Percentiles rank a stretch among this genome's conserved stretches.
These are phyloP conservation scores for Triops longicaudatus DNA, from an alignment of 1,140 invertebrate genomes.

Conservation along the genomic window DNA sequence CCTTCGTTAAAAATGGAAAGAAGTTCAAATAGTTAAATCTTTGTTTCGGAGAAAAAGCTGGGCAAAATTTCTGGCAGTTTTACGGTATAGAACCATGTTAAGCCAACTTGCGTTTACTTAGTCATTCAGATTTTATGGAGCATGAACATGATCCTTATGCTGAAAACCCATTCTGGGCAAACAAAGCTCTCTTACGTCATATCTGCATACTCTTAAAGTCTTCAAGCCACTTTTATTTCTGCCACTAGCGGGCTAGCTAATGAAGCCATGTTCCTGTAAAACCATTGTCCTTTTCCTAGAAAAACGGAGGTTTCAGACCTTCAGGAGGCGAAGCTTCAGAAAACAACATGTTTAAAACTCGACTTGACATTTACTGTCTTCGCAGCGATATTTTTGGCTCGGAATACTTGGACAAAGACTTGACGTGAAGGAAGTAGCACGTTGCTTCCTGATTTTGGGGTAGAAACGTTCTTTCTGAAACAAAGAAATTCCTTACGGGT, in stretches of 20 bases:
- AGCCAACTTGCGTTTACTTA: constrained; percentile 5
- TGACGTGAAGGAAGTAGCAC: too few relatives aligned
- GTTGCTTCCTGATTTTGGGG: too few relatives aligned
- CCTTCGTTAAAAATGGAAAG: neutral
- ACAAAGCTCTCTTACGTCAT: neutral
- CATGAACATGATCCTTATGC: constrained; percentile 1
- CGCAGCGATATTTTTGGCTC: too few relatives aligned
- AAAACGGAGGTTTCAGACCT: too few relatives aligned
- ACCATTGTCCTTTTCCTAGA: too few relatives aligned
- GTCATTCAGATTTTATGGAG: constrained; percentile 2
- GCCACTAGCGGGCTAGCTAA: neutral
- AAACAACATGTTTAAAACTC: too few relatives aligned
- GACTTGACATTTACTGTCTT: too few relatives aligned
- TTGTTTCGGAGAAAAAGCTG: neutral
- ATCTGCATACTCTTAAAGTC: neutral
- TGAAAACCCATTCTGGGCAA: neutral
- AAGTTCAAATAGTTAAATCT: neutral
- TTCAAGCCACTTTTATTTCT: neutral
- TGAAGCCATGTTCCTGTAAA: too few relatives aligned
- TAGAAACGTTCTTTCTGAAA: too few relatives aligned
- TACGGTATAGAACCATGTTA: neutral
- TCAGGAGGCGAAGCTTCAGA: too few relatives aligned
- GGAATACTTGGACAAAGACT: too few relatives aligned
- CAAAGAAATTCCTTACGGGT: too few relatives aligned
- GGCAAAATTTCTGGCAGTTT: constrained; percentile 4